Percentiles rank a stretch among this genome's conserved stretches.
Conservation (phyloP, 2,797 vertebrate species). For the Eremophila alpestris region DNA sequence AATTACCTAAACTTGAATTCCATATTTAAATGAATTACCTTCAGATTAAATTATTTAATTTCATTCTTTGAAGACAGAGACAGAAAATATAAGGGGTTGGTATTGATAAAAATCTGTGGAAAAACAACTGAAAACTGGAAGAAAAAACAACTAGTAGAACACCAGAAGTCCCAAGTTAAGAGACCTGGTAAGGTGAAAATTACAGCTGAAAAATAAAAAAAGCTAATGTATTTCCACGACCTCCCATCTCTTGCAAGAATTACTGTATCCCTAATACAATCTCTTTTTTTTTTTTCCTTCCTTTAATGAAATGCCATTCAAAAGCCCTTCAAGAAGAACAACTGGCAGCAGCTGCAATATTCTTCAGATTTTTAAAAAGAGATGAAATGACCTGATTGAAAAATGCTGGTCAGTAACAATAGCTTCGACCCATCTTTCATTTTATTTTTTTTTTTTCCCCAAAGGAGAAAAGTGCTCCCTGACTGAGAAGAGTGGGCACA, state of each 20-base stretch:
- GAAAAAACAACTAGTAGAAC: not conserved
- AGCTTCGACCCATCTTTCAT: slow-evolving; percentile 10
- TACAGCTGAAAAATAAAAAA: slow-evolving; percentile 35
- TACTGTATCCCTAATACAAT: not conserved
- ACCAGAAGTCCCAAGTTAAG: not conserved
- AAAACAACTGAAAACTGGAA: not conserved
- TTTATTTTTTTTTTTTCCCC: not conserved
- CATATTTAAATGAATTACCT: not conserved
- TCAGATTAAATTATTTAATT: not conserved
- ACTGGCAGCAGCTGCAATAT: slow-evolving; percentile 28
- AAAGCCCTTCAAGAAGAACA: slow-evolving; percentile 49
- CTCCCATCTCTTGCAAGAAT: slow-evolving; percentile 1
- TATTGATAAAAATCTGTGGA: not conserved
- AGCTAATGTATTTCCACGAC: slow-evolving; percentile 5
- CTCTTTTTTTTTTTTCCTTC: not conserved
- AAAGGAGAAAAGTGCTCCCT: slow-evolving; percentile 11
- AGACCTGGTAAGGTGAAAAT: not conserved
- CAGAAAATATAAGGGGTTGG: not conserved
- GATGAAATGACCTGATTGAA: slow-evolving; percentile 46
- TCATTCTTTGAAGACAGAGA: not conserved
- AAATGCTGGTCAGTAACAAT: slow-evolving; percentile 43
- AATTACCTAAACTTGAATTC: not conserved
- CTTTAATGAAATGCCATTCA: slow-evolving; percentile 43
- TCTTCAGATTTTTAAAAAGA: slow-evolving; percentile 36
- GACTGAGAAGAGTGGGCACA: slow-evolving; percentile 29